Base-by-base conservation (phyloP, 2,797 vertebrate genomes). In the Halcyon chelicuti region DNA sequence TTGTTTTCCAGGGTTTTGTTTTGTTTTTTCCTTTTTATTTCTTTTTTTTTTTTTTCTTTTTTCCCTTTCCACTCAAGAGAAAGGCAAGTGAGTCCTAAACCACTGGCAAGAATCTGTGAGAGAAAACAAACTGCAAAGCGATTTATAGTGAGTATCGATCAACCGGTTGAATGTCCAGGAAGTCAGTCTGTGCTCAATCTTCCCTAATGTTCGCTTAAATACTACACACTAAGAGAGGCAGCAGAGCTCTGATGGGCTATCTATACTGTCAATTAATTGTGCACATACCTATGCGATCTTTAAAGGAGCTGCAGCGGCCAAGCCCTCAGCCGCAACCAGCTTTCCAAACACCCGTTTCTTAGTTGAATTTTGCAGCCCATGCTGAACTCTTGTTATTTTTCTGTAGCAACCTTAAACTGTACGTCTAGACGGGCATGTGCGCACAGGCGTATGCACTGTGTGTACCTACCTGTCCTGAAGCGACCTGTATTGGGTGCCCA, bases 71-170 rank as follows among this genome's bases (percentile, higher is more conserved):
- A 9, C 9, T 72, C 19, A 68, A 29, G 21, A 89, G 62, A 72
- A 93, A 68, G 18, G 33, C 20, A 65, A 70, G 22, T 5, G 8
- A 84, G 26, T 44, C 47, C 47, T 85, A 65, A 86, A 70, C 60
- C 51, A 70, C 55, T n/a, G 35, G 17, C 60, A 79, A 70, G 60
- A 65, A 66, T n/a, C 55, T 76, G 7, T 23, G 40, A 81, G 33
- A 92, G 51, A 23, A 86, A 91, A 89, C 67, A 89, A 94, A 87
- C 39, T 5, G 1, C 37, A 90, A 67, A 82, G 65, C 60, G 94
- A 82, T 94, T 82, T 82, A 79, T 26, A 52, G 84, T 0, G 0
- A 86, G 31, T 67, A 85, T 73, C 14, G 40, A 73, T 86, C 62
- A 84, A 23, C 68, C 62, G 62, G 23, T 12, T 87, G 77, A 90